Conservation (phyloP, 1,140 invertebrate genomes). For the Brachionus sp. region DNA sequence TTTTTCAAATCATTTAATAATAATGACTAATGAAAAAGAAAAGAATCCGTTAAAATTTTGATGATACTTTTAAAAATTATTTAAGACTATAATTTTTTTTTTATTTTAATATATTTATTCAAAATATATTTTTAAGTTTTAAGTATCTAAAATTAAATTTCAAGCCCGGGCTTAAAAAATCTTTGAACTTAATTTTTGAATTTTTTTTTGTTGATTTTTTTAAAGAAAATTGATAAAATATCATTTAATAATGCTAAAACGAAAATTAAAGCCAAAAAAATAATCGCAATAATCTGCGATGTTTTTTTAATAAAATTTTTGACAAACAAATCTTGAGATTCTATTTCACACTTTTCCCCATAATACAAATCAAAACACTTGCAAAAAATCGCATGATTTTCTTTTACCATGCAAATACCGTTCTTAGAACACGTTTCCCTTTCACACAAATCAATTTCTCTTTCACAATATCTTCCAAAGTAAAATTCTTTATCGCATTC, state of each 20-base stretch:
- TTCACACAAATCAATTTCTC: background rate
- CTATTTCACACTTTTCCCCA: background rate
- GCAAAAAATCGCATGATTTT: background rate
- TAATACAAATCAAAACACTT: background rate
- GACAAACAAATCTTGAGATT: background rate
- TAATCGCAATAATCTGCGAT: background rate
- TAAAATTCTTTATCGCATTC: background rate
- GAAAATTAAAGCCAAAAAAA: background rate
- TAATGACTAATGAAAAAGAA: too few species aligned
- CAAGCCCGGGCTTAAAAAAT: too few species aligned
- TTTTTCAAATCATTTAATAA: too few species aligned
- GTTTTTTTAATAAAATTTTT: background rate
- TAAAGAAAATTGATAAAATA: background rate
- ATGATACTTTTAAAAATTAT: too few species aligned
- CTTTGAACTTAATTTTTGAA: too few species aligned
- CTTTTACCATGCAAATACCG: background rate
- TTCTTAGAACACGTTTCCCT: constrained; percentile 11
- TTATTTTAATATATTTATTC: too few species aligned
- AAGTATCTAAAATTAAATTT: too few species aligned
- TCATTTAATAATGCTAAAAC: background rate
- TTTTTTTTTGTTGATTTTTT: too few species aligned
- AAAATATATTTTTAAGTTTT: too few species aligned
- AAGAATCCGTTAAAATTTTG: too few species aligned
- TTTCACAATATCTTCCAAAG: background rate
- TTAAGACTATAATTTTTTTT: too few species aligned